Conservation (phyloP, 1,140 invertebrate species). For the Monomorium pharaonis region DNA sequence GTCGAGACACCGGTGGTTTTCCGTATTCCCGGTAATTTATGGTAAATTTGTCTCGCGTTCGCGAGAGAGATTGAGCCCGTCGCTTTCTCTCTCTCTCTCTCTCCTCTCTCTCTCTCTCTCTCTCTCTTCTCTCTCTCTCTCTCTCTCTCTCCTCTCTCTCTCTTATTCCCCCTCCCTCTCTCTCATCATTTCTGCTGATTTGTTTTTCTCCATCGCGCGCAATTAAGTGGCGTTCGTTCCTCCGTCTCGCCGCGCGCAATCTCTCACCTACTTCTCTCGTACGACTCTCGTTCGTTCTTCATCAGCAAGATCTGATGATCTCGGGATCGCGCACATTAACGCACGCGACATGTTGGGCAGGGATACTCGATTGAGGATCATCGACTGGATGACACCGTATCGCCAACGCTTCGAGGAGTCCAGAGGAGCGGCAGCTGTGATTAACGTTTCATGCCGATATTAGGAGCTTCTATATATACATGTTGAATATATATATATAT, state of each 20-base stretch:
- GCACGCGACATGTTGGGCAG: slow-evolving; percentile 31
- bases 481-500: slow-evolving; percentile 59
- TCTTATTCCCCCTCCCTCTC: too few species aligned
- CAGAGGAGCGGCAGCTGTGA: slow-evolving; percentile 41
- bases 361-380: slow-evolving; percentile 42
- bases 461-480: slow-evolving; percentile 46
- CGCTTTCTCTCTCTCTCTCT: not conserved
- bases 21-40: slow-evolving; percentile 53
- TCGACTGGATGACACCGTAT: slow-evolving; percentile 14
- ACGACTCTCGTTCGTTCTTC: slow-evolving; percentile 37
- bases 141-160: not conserved
- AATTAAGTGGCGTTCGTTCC: slow-evolving; percentile 45
- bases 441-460: slow-evolving; percentile 56
- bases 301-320: slow-evolving; percentile 16
- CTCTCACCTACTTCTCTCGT: slow-evolving; percentile 3
- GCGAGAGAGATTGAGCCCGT: slow-evolving; percentile 24
- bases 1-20: slow-evolving; percentile 40
- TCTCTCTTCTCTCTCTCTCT: not conserved
- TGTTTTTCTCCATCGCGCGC: slow-evolving; percentile 28
- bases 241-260: slow-evolving; percentile 46
- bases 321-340: slow-evolving; percentile 5
- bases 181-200: slow-evolving; percentile 22
- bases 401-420: not conserved
- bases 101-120: not conserved
- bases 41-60: slow-evolving; percentile 44